Evolutionary conservation across 2,888 invertebrate genomes (phyloP).

Genomic region (Latrodectus hesperus): DNA sequence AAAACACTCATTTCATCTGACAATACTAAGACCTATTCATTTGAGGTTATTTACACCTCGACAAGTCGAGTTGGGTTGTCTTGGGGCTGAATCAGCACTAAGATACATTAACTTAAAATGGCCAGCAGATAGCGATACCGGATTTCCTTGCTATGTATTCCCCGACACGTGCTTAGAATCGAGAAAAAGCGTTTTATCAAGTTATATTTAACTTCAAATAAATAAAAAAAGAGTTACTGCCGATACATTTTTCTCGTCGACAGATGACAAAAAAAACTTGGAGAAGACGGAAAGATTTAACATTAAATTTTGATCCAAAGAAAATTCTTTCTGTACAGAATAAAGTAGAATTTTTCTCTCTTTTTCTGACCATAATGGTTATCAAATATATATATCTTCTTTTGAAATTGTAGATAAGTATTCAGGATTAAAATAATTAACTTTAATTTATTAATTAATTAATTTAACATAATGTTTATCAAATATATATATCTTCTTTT

Average conservation of each 20-base stretch:
- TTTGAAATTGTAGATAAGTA: too few relatives aligned
- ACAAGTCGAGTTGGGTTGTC: neutral
- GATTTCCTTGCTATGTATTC: conserved; percentile 21
- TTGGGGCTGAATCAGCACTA: neutral
- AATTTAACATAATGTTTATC: too few relatives aligned
- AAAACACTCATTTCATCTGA: neutral
- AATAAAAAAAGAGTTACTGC: neutral
- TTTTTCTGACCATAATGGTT: too few relatives aligned
- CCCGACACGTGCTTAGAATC: conserved; percentile 18
- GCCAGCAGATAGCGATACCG: conserved; percentile 36
- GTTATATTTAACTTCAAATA: neutral
- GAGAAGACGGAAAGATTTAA: neutral
- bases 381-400: too few relatives aligned
- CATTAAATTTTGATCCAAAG: too few relatives aligned
- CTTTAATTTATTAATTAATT: too few relatives aligned
- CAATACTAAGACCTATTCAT: neutral
- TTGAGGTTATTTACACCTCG: conserved; percentile 5
- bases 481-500: too few relatives aligned
- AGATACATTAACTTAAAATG: neutral
- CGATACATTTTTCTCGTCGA: neutral
- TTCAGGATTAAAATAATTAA: too few relatives aligned
- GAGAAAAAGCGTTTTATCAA: neutral
- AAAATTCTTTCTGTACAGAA: too few relatives aligned
- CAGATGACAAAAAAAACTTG: neutral
- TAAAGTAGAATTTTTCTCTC: too few relatives aligned